Percentiles rank a stretch among this genome's conserved stretches.
Conservation (phyloP, 2,797 vertebrate genomes). For the Liparis tanakae region DNA sequence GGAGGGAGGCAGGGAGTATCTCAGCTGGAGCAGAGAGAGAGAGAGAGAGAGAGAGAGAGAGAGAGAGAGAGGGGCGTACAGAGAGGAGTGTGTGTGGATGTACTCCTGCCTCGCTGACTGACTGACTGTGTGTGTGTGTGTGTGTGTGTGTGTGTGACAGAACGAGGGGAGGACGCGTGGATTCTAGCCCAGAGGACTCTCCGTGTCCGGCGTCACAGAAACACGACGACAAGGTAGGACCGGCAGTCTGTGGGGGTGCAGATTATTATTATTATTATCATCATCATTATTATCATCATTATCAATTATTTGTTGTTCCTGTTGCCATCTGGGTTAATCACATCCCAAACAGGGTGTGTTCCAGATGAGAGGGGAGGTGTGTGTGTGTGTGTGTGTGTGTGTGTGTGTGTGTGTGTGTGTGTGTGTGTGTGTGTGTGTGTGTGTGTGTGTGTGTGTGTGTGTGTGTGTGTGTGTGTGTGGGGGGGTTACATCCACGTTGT, state of each 20-base stretch:
- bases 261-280: neutral
- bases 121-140: constrained; percentile 19
- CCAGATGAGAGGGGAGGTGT: constrained; percentile 11
- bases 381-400: no score
- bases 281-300: neutral
- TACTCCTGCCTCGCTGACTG: constrained; percentile 51
- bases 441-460: no score
- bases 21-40: constrained; percentile 67
- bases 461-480: neutral
- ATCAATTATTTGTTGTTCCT: neutral
- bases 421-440: no score
- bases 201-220: constrained; percentile 55
- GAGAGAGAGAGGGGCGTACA: constrained; percentile 50
- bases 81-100: constrained; percentile 68
- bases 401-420: no score
- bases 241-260: neutral
- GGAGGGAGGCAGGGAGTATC: constrained; percentile 78
- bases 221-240: constrained; percentile 55
- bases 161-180: constrained; percentile 57
- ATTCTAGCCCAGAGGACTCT: constrained; percentile 66
- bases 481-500: constrained; percentile 51
- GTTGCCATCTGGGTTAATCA: constrained; percentile 42
- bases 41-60: constrained; percentile 46
- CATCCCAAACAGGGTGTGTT: constrained; percentile 65
- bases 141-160: constrained; percentile 44